Evolutionary conservation across 2,888 invertebrate genomes (phyloP), one percentile per base, ranked within the genome.

Genomic region (Beris morrisii): DNA sequence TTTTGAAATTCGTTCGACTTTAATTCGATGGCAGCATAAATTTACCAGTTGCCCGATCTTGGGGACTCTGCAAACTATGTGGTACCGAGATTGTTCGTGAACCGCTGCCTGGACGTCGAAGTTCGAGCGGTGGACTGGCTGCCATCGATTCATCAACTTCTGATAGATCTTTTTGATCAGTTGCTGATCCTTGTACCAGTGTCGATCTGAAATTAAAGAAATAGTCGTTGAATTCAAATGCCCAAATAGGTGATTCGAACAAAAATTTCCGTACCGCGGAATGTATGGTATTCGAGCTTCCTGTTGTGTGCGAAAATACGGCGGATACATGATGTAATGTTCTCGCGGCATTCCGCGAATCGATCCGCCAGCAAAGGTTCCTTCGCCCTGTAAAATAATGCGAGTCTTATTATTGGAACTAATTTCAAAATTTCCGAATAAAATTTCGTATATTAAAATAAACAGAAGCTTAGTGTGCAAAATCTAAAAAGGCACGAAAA

Each of bases 111-210:
- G 84, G 84, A 48, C 87, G 80, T 57, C 91, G 84, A 74, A 91
- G 78, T 80, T 91, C 91, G 73, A 90, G 79, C 38, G 91, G 90
- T 72, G 91, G 90, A 78, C 88, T 86, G 68, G 86, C 82, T 72
- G 87, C 86, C 74, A 88, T 74, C 61, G 78, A 75, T 63, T 81
- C 81, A 58, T 81, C 81, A 9, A 77, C 74, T 61, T 81, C 81
- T 5, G 71, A 72, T 43, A 73, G 63, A 48, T 75, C 75, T 65
- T 74, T 74, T 53, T 70, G 71, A 52, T 73, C 73, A n/a, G 52
- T 52, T 4, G 70, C 71, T 5, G 72, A 43, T 9, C 71, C 71
- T n/a, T 72, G 69, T 38, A 73, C 55, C 30, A 73, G 54, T 13
- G 74, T 72, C 12, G 73, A 70, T 72, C 79, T 79, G 71, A 61